Conservation (phyloP, 1,140 invertebrate species). For the Drosophila busckii region DNA sequence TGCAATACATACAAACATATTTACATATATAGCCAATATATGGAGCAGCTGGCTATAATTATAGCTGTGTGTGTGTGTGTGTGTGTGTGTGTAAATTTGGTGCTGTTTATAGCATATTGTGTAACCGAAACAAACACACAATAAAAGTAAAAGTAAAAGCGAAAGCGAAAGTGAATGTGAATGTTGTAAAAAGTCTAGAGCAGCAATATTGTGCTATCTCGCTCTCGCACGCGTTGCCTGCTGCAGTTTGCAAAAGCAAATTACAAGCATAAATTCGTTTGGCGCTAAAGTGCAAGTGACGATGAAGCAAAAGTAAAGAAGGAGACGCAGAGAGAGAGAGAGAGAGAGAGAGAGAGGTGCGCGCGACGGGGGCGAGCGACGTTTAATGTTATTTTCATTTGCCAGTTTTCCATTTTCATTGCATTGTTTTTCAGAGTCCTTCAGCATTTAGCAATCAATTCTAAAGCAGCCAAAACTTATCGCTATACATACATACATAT, state of each 20-base stretch:
- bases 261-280: constrained; percentile 38
- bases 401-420: constrained; percentile 44
- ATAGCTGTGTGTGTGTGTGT: constrained; percentile 16
- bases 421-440: constrained; percentile 44
- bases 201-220: no score
- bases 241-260: constrained; percentile 4
- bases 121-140: constrained; percentile 34
- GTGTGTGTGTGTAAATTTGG: constrained; percentile 11
- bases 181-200: no score
- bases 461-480: constrained; percentile 40
- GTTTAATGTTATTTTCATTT: constrained; percentile 45
- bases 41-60: constrained; percentile 45
- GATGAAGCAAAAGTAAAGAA: constrained; percentile 12
- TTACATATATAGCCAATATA: constrained; percentile 14
- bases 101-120: constrained; percentile 40
- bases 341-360: no score
- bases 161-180: no score
- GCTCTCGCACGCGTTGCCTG: background rate
- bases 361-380: background rate
- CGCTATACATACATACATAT: constrained; percentile 8
- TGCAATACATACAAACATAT: background rate
- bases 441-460: constrained; percentile 45
- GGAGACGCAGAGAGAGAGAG: background rate
- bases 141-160: constrained; percentile 40
- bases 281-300: constrained; percentile 36